Evolutionary conservation across 2,113 vertebrate species (phyloP), one percentile per base, ranked within the genome.

Genomic region (Zosterops japonicus): DNA sequence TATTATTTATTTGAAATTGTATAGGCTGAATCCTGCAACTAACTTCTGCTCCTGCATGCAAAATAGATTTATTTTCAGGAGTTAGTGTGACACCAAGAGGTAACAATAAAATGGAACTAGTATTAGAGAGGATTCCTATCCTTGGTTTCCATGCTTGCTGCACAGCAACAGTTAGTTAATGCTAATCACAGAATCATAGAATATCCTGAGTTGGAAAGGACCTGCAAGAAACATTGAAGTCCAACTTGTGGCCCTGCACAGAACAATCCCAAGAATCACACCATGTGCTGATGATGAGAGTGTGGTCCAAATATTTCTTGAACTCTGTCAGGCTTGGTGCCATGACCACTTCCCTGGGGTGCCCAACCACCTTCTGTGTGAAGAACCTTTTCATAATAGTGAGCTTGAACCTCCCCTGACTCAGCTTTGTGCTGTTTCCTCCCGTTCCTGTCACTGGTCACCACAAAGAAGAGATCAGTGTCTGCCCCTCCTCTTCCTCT

Each of bases 361-460:
- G 41, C 17, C 53, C 29, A 82, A 2, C 14, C 21, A 41, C 6
- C 16, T 24, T 36, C 50, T 81, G 5, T 19, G 16, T 18, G 29
- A 47, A 41, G 16, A 53, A 41, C 11, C 17, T n/a, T 47, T 35
- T 49, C 29, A 31, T 41, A 35, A 61, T 8, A 47, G 5, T 2
- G 9, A 47, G 8, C 14, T 23, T 76, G 31, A 68, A 27, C 29
- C n/a, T 60, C 12, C 28, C 41, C 41, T 47, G 17, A 31, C 24
- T 42, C 70, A 47, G 10, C n/a, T 49, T 42, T 18, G 31, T 21
- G 55, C 71, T 25, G 5, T 76, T 76, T 18, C 20, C 63, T 39
- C 44, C 0, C 0, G 5, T 6, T 31, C 24, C 16, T 60, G 20
- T 41, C 53, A n/a, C 46, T n/a, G 76, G 6, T n/a, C 39, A 49